phyloP scores from a whole-genome alignment of 2,113 vertebrate genomes.

The Atrichornis clamosus region DNA sequence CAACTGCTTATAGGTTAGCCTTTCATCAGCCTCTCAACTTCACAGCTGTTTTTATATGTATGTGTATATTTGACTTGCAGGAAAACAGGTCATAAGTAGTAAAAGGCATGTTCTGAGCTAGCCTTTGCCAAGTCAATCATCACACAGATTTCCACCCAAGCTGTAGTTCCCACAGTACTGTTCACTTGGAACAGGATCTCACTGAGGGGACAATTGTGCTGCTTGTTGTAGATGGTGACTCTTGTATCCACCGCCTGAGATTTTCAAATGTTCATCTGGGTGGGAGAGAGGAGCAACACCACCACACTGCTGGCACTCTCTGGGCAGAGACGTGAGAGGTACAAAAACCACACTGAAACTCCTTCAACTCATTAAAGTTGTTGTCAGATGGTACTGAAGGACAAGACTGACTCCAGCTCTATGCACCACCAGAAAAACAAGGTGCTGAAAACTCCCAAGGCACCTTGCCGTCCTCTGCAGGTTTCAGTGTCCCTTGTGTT shows the following conservation, averaged over 20 bases:
- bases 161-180: neutral
- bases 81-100: neutral
- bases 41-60: neutral
- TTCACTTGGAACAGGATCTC: neutral
- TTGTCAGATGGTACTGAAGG: neutral
- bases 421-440: neutral
- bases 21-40: neutral
- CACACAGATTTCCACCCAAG: neutral
- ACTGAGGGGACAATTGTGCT: neutral
- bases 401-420: neutral
- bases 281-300: neutral
- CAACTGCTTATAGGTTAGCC: neutral
- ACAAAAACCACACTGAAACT: neutral
- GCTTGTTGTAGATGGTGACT: neutral
- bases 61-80: neutral
- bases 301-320: neutral
- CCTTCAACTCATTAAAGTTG: neutral
- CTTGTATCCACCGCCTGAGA: neutral
- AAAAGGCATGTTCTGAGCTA: neutral
- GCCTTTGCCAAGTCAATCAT: neutral
- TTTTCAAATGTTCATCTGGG: neutral
- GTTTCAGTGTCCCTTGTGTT: neutral
- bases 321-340: neutral
- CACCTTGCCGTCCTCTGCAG: too few species aligned
- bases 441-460: rapidly evolving